phyloP scores from a whole-genome alignment of 2,113 vertebrate genomes.

The Climacteris rufus region DNA sequence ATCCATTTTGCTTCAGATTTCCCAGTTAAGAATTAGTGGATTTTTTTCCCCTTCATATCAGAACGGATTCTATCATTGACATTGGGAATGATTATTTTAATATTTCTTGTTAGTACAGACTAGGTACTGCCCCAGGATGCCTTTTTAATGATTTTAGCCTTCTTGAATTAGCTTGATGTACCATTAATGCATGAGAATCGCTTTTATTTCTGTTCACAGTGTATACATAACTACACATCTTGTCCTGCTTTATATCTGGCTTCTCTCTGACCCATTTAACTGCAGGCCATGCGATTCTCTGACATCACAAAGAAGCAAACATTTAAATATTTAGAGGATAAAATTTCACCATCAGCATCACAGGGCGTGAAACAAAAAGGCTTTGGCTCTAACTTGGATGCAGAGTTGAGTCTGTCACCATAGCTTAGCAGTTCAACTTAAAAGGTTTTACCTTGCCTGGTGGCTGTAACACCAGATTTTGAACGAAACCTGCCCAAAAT shows the following conservation, averaged over 20 bases:
- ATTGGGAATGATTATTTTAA: constrained; percentile 73
- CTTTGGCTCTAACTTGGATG: neutral
- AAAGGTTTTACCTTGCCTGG: neutral
- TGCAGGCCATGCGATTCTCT: neutral
- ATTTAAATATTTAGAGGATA: neutral
- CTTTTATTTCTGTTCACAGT: constrained; percentile 72
- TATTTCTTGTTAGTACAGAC: constrained; percentile 38
- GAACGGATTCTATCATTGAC: constrained; percentile 67
- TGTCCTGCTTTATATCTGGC: neutral
- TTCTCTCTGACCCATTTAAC: constrained; percentile 64
- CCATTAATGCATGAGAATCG: constrained; percentile 70
- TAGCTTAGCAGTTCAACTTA: neutral
- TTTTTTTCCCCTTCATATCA: neutral
- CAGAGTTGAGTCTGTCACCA: neutral
- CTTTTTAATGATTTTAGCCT: constrained; percentile 64
- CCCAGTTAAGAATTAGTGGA: neutral
- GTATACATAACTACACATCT: constrained; percentile 44
- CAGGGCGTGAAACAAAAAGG: neutral
- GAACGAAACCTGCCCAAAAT: neutral
- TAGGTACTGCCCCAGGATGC: constrained; percentile 73
- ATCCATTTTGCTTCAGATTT: neutral
- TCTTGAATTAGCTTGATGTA: constrained; percentile 72
- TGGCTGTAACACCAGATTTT: neutral
- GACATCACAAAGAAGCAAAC: neutral
- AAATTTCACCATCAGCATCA: neutral